Percentiles rank a stretch among this genome's conserved stretches.
phyloP scores from a whole-genome alignment of 2,113 vertebrate genomes.

The Octodon degus region DNA sequence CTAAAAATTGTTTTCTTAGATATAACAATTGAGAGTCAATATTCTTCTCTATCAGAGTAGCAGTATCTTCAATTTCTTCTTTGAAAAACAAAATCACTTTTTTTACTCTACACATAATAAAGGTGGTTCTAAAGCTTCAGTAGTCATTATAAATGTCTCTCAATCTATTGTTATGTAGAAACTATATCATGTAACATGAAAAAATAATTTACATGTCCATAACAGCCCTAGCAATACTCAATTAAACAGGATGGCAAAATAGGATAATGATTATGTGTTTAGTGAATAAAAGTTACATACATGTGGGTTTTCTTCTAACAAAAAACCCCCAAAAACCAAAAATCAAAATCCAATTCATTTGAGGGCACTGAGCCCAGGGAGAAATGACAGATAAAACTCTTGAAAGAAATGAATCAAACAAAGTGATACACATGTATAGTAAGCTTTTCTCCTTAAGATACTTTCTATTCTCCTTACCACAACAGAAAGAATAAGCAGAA shows the following conservation, averaged over 20 bases:
- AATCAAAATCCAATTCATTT: neutral
- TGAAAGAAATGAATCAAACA: neutral
- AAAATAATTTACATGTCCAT: neutral
- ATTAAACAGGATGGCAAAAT: neutral
- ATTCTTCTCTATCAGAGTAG: neutral
- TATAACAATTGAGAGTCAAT: conserved; percentile 4
- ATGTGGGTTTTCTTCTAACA: neutral
- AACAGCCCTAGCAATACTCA: neutral
- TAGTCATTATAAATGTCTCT: neutral
- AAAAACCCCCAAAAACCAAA: neutral
- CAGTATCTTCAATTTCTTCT: conserved; percentile 30
- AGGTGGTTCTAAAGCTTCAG: neutral
- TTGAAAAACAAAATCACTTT: neutral
- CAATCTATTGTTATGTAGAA: conserved; percentile 9
- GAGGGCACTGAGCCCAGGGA: neutral
- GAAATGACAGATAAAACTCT: neutral
- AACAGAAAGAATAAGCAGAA: conserved; percentile 29
- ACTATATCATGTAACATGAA: neutral
- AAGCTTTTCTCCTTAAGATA: neutral
- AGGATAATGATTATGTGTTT: neutral
- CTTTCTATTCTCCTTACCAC: neutral
- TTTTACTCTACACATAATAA: neutral
- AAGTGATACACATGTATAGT: neutral
- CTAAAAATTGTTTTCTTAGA: conserved; percentile 1
- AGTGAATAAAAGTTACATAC: neutral